phyloP scores from a whole-genome alignment of 2,888 invertebrate genomes.

The Ectemnius lituratus region DNA sequence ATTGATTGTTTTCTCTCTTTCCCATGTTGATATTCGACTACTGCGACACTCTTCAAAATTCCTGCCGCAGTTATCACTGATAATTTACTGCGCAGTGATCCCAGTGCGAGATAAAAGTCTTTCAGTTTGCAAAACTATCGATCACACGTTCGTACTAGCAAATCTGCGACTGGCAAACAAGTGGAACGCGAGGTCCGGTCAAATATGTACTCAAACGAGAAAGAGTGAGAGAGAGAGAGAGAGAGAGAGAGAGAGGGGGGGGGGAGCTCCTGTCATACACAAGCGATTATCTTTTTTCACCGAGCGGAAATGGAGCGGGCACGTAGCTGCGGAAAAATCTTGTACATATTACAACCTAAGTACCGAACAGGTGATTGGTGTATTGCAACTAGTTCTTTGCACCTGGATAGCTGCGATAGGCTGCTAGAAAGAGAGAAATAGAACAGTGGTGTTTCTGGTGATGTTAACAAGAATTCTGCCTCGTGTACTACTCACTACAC shows the following conservation, averaged over 20 bases:
- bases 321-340: slow-evolving; percentile 54
- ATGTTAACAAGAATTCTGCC: slow-evolving; percentile 75
- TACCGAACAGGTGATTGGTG: slow-evolving; percentile 75
- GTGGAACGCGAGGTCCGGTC: neutral
- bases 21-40: neutral
- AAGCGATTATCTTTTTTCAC: neutral
- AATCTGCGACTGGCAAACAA: too few relatives aligned
- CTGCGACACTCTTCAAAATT: too few relatives aligned
- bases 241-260: neutral
- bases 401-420: slow-evolving; percentile 78
- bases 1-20: neutral
- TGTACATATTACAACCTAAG: slow-evolving; percentile 66
- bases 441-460: slow-evolving; percentile 76
- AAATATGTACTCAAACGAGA: neutral
- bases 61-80: too few relatives aligned
- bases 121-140: neutral
- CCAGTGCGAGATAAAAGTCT: neutral
- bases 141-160: too few relatives aligned
- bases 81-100: neutral
- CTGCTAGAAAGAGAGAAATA: slow-evolving; percentile 78
- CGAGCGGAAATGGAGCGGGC: slow-evolving; percentile 54
- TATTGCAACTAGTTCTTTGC: slow-evolving; percentile 74
- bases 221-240: neutral
- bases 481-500: slow-evolving; percentile 76
- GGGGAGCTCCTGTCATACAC: neutral